A percentile compares a stretch with the other conserved stretches of the same genome.
phyloP scores from a whole-genome alignment of 2,888 invertebrate species.

The Drosophila pseudotakahashii region DNA sequence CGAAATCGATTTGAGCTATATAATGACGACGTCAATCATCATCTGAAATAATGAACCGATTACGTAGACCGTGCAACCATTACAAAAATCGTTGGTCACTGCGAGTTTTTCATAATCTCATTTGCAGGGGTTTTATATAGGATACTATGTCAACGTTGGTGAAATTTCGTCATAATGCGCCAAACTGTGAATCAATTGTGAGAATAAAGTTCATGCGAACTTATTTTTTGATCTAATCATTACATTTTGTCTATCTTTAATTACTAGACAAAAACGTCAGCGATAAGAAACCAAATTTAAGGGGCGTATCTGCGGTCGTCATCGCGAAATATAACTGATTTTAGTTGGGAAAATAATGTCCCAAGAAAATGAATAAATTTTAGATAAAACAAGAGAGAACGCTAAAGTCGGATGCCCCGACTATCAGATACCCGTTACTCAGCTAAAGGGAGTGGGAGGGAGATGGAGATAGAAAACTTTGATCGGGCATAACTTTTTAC shows the following conservation, averaged over 20 bases:
- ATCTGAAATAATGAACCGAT: neutral
- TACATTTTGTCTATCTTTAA: neutral
- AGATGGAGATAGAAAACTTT: too few relatives aligned
- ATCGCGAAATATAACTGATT: too few relatives aligned
- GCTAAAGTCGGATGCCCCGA: too few relatives aligned
- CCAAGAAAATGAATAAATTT: too few relatives aligned
- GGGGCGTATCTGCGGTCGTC: neutral
- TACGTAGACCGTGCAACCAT: neutral
- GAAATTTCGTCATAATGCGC: slow-evolving; percentile 6
- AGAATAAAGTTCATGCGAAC: neutral
- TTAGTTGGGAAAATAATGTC: too few relatives aligned
- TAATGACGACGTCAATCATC: neutral
- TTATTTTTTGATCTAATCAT: neutral
- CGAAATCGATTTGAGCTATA: neutral
- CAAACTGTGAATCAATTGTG: slow-evolving; percentile 3
- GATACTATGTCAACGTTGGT: neutral
- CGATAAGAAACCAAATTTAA: neutral
- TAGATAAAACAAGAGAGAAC: too few relatives aligned
- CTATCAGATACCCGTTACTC: too few relatives aligned
- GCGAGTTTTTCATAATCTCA: neutral
- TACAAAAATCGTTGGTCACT: neutral
- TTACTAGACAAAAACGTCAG: neutral
- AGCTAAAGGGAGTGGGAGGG: too few relatives aligned
- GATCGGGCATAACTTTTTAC: too few relatives aligned
- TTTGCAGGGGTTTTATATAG: neutral